Conservation (phyloP, 2,888 invertebrate genomes). For the Orchesella flavescens region DNA sequence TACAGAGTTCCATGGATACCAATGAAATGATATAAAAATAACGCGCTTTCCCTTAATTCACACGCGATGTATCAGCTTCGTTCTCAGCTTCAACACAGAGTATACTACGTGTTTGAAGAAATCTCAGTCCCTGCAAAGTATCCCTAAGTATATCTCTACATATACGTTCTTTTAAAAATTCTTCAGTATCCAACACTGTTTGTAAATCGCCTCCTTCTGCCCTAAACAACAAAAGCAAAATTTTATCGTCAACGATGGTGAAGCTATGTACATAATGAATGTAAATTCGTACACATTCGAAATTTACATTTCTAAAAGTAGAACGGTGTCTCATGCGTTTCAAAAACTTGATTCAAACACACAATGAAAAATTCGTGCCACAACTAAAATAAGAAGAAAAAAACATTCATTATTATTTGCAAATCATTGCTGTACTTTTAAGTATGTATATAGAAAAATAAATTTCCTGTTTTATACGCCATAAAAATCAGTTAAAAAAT, state of each 20-base stretch:
- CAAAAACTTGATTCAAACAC: slow-evolving; percentile 90
- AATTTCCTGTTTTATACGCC: too few species aligned
- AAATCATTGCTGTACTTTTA: too few species aligned
- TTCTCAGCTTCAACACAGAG: too few species aligned
- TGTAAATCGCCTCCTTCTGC: slow-evolving; percentile 97
- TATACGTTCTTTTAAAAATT: slow-evolving; percentile 85
- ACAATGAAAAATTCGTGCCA: slow-evolving; percentile 96
- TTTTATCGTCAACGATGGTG: too few species aligned
- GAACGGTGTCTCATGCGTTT: slow-evolving; percentile 81
- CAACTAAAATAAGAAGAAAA: slow-evolving; percentile 84
- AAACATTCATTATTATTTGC: neutral
- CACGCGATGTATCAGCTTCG: too few species aligned
- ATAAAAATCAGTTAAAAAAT: neutral
- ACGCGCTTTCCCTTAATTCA: too few species aligned
- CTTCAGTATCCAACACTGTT: slow-evolving; percentile 89
- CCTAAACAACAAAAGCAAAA: slow-evolving; percentile 75
- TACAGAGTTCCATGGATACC: too few species aligned
- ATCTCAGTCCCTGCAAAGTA: slow-evolving; percentile 91
- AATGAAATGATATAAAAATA: too few species aligned
- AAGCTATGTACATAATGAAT: too few species aligned
- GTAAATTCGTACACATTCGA: too few species aligned
- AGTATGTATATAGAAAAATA: neutral
- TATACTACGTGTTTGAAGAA: slow-evolving; percentile 84
- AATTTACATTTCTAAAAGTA: slow-evolving; percentile 90
- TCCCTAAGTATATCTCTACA: slow-evolving; percentile 90